Evolutionary conservation across 2,888 invertebrate genomes (phyloP), one percentile per base, ranked within the genome.

Genomic region (Cyaniris semiargus): DNA sequence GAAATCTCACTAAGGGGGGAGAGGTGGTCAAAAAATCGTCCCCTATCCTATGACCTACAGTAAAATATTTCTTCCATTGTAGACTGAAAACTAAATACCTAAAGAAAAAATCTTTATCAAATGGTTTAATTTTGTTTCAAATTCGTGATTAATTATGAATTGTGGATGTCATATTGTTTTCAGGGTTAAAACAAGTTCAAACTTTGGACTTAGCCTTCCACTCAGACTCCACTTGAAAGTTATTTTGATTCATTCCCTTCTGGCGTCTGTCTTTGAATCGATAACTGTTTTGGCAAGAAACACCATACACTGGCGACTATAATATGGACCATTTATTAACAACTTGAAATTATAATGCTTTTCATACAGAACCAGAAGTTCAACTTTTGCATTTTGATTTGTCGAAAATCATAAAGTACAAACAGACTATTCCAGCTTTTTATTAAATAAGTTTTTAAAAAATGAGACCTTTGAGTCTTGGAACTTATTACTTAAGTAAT

Each of bases 211-310:
- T 27, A 6, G 27, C 66, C 27, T 66, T 66, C 66, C 66, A 1
- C 18, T 66, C 27, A 66, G 27, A 27, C 66, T 66, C 66, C 66
- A 66, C 66, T 66, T 66, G 18, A 66, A 66, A 66, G 27, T 66
- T 71, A 74, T 74, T 48, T 74, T 53, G 18, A 44, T 27, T 23
- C 5, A 23, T 48, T 48, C 7, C 27, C 44, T 74, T 74, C 53
- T 74, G 74, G 74, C 74, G 74, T 44, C 48, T 15, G 18, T 74
- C 74, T 74, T 66, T 53, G 15, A 53, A 74, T 74, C 74, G 74
- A 74, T 74, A 74, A 48, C 53, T 8, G 53, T 27, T 74, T 74
- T 74, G 74, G 74, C 74, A 74, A 53, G 74, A 74, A 74, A 53
- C 27, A 27, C 44, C 44, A 21, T 72, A 44, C 72, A 44, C 21